Base-by-base conservation (phyloP, 2,113 vertebrate species). In the Saimiri boliviensis region DNA sequence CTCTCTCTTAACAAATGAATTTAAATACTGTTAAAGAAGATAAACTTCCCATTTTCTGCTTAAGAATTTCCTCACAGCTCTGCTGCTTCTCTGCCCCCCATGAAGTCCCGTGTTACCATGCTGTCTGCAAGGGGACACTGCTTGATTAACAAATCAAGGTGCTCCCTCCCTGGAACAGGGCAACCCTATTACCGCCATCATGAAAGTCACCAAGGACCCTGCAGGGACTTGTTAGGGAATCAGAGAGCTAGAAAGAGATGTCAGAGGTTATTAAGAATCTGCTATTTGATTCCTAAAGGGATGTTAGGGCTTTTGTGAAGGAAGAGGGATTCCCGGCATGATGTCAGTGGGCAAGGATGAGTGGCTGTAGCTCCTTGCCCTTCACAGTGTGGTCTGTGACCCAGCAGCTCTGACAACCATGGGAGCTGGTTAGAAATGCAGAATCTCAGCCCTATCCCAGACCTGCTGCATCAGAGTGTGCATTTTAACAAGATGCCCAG, bases 21-120 rank as follows among this genome's bases (percentile, higher is more conserved):
- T 32, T 88, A 93, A 96, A 88, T 89, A 85, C 85, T 35, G 13
- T 88, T 63, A 54, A 58, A 92, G 80, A 91, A 70, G 14, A 74
- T 42, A 91, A 95, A 82, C 49, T 71, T 71, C 5, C 20, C n/a
- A 19, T 45, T 81, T 25, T 45, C 21, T 82, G 17, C 45, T 74
- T 83, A n/a, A 91, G 79, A 95, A 54, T 71, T 32, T 25, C 63
- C 37, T 63, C 77, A 21, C 17, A 74, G 42, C 42, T 56, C 5
- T 37, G 71, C 49, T 40, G 73, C 27, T 16, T 20, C 32, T 14
- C 23, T 23, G 4, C 25, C 42, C 23, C 52, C 56, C 8, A 5
- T 45, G 86, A 93, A 27, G n/a, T 14, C 42, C 32, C 2, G 3
- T 52, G 52, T 56, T 42, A 54, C 58, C 58, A 71, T 42, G 45